Base-by-base conservation (phyloP, 2,888 invertebrate genomes). In the Nomada lathburiana region DNA sequence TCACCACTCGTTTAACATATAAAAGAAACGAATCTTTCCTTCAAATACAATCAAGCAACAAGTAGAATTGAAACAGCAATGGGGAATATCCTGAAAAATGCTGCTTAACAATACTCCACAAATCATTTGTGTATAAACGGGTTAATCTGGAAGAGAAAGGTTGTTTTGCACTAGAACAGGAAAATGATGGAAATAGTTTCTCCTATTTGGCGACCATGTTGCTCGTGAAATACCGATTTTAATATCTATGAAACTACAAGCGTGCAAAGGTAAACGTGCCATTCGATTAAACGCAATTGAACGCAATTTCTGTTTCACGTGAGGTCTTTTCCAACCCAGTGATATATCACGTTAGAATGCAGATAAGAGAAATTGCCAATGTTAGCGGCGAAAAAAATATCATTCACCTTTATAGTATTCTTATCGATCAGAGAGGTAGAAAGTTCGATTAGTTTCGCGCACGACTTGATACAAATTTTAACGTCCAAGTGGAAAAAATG, bases 221-320 rank as follows among this genome's bases (percentile, higher is more conserved):
- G 59, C 75, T 59, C 10, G 29, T 13, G 75, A 53, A 53, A 52
- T 42, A n/a, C 74, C 10, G 18, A 60, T 44, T 73, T 74, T 74
- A 59, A 44, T 57, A 36, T 50, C 2, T 20, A 29, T 47, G 64
- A 52, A 16, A 76, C 74, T 76, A 65, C 76, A 57, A 73, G 36
- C 55, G 44, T 77, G 0, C 36, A 26, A 67, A 75, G 53, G 47
- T 26, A 64, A 53, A 62, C 47, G n/a, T 20, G 67, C n/a, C 36
- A 53, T 68, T 75, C 52, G 44, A 73, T 77, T 73, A 53, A 60
- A 64, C 7, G 59, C 60, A 74, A 71, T 76, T 76, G 71, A 71
- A 62, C 29, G 29, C 18, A 16, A n/a, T n/a, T 50, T 50, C 23
- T 52, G 16, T 36, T 36, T 53, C 50, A 42, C n/a, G 60, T 10